A percentile compares a stretch with the other conserved stretches of the same genome.
Conservation (phyloP, 2,888 invertebrate species). For the Dimorphilus gyrociliatus region DNA sequence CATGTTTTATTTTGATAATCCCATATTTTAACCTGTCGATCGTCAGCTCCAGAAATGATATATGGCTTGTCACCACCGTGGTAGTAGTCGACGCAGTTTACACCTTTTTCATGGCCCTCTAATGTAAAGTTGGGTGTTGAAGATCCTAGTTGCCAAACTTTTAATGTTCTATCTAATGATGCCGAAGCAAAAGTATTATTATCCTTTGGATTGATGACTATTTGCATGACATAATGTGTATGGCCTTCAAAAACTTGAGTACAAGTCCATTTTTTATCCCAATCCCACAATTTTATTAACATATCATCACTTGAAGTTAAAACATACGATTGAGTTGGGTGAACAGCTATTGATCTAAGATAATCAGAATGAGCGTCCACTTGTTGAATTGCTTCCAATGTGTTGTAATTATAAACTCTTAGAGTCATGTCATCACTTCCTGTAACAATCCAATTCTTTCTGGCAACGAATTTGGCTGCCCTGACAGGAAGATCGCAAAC, state of each 20-base stretch:
- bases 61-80: conserved; percentile 98
- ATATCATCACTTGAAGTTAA: conserved; percentile 95
- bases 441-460: conserved; percentile 96
- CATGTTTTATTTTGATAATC: conserved; percentile 96
- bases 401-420: conserved; percentile 94
- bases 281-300: conserved; percentile 97
- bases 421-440: conserved; percentile 61
- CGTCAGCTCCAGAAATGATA: conserved; percentile 97
- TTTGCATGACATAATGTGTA: conserved; percentile 98
- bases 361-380: conserved; percentile 99
- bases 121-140: conserved; percentile 92
- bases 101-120: conserved; percentile 92
- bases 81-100: conserved; percentile 98
- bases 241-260: conserved; percentile 98
- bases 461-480: conserved; percentile 81
- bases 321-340: conserved; percentile 90
- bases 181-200: conserved; percentile 99
- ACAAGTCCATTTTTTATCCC: conserved; percentile 95
- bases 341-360: conserved; percentile 82
- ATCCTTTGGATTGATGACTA: conserved; percentile 97
- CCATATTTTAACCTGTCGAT: conserved; percentile 94
- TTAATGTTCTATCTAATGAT: conserved; percentile 90
- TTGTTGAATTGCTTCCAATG: conserved; percentile 78
- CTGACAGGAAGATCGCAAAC: conserved; percentile 87
- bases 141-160: conserved; percentile 96